Conservation (phyloP, 2,113 vertebrate species). For the Lampris megalopsis region DNA sequence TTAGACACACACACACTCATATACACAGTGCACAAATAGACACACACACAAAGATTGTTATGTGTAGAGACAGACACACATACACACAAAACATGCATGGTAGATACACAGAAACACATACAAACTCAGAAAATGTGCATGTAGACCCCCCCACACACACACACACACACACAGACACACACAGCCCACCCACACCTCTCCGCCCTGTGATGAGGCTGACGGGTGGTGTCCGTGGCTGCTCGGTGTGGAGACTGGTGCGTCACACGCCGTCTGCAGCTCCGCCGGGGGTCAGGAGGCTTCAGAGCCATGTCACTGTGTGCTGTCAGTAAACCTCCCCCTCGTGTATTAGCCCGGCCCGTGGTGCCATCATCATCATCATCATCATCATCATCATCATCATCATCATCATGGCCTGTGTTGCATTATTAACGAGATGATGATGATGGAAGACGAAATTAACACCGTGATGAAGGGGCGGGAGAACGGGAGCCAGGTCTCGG, state of each 20-base stretch:
- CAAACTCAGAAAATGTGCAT: no score
- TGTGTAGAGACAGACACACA: no score
- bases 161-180: no score
- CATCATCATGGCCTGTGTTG: conserved; percentile 40
- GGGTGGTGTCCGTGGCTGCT: no score
- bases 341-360: conserved; percentile 51
- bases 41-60: neutral
- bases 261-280: neutral
- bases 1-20: no score
- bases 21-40: no score
- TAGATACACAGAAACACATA: no score
- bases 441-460: conserved; percentile 47
- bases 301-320: conserved; percentile 7
- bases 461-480: conserved; percentile 39
- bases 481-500: conserved; percentile 51
- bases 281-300: conserved; percentile 2
- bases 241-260: no score
- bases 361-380: conserved; percentile 17
- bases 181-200: no score
- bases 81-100: no score
- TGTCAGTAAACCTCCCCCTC: neutral
- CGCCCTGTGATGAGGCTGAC: no score
- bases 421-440: conserved; percentile 64
- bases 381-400: neutral
- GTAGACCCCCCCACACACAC: no score